phyloP scores from a whole-genome alignment of 2,888 invertebrate species.

The Chloroclystis v-ata region DNA sequence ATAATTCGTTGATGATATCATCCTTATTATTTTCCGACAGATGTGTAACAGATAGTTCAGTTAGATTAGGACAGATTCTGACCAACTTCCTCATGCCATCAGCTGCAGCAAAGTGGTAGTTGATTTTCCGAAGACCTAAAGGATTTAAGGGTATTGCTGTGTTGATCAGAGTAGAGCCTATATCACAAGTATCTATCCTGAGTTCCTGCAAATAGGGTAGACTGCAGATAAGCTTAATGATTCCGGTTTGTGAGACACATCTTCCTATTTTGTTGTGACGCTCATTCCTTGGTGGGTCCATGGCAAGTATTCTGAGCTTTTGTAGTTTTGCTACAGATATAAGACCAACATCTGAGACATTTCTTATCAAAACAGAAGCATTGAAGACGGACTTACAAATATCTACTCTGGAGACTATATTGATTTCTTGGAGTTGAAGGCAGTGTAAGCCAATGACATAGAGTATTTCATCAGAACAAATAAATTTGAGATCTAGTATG shows the following conservation, averaged over 20 bases:
- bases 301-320: constrained; percentile 57
- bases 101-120: constrained; percentile 68
- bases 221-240: constrained; percentile 58
- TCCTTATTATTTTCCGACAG: constrained; percentile 66
- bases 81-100: constrained; percentile 63
- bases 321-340: constrained; percentile 58
- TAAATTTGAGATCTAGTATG: constrained; percentile 69
- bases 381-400: constrained; percentile 69
- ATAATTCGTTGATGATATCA: constrained; percentile 61
- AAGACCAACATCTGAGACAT: constrained; percentile 68
- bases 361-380: constrained; percentile 67
- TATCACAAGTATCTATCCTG: constrained; percentile 70
- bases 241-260: constrained; percentile 68
- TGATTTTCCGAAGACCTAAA: constrained; percentile 63
- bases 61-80: constrained; percentile 63
- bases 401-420: constrained; percentile 71
- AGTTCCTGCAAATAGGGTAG: constrained; percentile 67
- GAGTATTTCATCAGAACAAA: constrained; percentile 73
- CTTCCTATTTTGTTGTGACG: constrained; percentile 61
- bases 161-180: constrained; percentile 67
- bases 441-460: constrained; percentile 60
- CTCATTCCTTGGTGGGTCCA: constrained; percentile 72
- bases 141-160: constrained; percentile 57
- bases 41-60: constrained; percentile 66
- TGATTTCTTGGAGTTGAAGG: constrained; percentile 63